Evolutionary conservation across 2,113 vertebrate species (phyloP).

Genomic region (Gymnogyps californianus): DNA sequence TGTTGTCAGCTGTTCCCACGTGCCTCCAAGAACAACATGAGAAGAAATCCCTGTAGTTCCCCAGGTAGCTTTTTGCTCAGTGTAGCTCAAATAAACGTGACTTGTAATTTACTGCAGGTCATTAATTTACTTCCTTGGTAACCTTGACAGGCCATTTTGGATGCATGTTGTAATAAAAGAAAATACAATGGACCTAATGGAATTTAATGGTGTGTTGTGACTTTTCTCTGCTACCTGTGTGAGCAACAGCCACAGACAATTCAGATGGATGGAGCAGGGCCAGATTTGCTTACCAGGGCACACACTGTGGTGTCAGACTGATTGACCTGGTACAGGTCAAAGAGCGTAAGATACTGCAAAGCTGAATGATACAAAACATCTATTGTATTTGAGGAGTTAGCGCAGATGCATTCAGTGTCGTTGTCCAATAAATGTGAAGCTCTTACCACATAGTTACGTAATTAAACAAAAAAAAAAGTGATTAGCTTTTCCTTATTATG

Average conservation of each 20-base stretch:
- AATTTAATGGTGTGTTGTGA: neutral
- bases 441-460: neutral
- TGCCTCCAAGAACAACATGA: neutral
- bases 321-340: neutral
- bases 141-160: neutral
- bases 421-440: neutral
- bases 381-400: neutral
- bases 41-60: neutral
- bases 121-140: neutral
- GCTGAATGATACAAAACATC: neutral
- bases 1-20: neutral
- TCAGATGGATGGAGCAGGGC: too few relatives aligned
- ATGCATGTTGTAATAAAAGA: neutral
- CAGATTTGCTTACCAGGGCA: neutral
- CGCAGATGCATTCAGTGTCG: neutral
- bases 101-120: neutral
- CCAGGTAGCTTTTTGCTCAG: neutral
- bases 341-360: neutral
- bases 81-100: neutral
- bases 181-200: neutral
- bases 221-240: neutral
- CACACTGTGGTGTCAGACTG: neutral
- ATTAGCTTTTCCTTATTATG: neutral
- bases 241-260: neutral
- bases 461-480: neutral